These are phyloP conservation scores for Atherinosoma microstoma DNA, from an alignment of 2,797 vertebrate species.

Conservation along the genomic window DNA sequence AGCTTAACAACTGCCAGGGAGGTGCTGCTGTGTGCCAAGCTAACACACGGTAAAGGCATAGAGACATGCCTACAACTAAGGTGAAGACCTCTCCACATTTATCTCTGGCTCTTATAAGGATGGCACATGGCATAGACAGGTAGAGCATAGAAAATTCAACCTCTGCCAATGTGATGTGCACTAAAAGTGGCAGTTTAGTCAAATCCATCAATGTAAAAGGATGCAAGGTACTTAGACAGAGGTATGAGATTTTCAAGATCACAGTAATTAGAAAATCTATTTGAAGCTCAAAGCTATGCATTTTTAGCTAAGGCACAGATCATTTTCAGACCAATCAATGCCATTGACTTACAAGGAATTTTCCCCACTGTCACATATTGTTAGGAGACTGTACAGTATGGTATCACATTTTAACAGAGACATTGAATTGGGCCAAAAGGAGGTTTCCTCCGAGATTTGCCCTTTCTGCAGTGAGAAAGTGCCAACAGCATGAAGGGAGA, in stretches of 20 bases:
- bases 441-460: constrained; percentile 39
- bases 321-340: background rate
- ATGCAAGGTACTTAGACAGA: background rate
- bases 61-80: constrained; percentile 40
- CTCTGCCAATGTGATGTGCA: constrained; percentile 33
- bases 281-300: background rate
- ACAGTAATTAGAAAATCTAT: background rate
- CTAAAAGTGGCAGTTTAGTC: constrained; percentile 12
- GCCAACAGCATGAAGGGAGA: constrained; percentile 31
- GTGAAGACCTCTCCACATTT: constrained; percentile 42
- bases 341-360: background rate
- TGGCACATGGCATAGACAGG: constrained; percentile 35
- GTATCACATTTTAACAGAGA: constrained; percentile 44
- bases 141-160: constrained; percentile 24
- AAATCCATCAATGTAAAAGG: constrained; percentile 8
- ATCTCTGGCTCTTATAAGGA: constrained; percentile 33
- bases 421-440: constrained; percentile 30
- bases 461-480: constrained; percentile 32
- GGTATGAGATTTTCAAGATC: background rate
- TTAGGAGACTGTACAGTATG: background rate
- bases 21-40: constrained; percentile 51
- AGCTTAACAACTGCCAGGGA: constrained; percentile 69
- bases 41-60: constrained; percentile 40
- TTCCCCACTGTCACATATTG: background rate
- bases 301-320: background rate